Evolutionary conservation across 2,797 vertebrate genomes (phyloP).

Genomic region (Otus scops): DNA sequence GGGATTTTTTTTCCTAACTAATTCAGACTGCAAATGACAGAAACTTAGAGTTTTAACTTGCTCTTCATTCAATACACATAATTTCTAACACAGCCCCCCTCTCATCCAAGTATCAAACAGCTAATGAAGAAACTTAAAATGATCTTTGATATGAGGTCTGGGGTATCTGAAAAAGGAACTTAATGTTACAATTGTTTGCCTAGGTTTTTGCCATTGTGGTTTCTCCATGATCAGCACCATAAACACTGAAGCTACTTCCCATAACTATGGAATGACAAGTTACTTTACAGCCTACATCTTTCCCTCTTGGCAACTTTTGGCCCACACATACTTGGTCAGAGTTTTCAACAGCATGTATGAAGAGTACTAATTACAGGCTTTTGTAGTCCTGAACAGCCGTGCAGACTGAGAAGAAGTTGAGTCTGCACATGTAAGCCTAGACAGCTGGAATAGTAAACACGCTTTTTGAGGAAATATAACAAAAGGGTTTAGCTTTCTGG

Average conservation of each 20-base stretch:
- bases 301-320: not conserved
- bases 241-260: not conserved
- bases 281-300: not conserved
- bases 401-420: not conserved
- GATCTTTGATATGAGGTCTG: not conserved
- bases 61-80: not conserved
- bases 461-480: not conserved
- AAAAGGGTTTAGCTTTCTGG: not conserved
- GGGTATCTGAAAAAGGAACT: not conserved
- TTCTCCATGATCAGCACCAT: not conserved
- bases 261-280: not conserved
- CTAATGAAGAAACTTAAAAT: not conserved
- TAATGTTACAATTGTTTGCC: not conserved
- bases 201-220: not conserved
- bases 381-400: not conserved
- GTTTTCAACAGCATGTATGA: not conserved
- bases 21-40: not conserved
- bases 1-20: not conserved
- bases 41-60: not conserved
- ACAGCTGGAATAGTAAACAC: not conserved
- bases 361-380: not conserved
- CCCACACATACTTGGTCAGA: not conserved
- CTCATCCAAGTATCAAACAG: not conserved
- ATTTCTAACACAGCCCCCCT: not conserved
- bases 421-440: accelerated